Percentiles rank a stretch among this genome's conserved stretches.
Conservation (phyloP, 2,113 vertebrate species). For the Pseudolaguvia tuberculata region DNA sequence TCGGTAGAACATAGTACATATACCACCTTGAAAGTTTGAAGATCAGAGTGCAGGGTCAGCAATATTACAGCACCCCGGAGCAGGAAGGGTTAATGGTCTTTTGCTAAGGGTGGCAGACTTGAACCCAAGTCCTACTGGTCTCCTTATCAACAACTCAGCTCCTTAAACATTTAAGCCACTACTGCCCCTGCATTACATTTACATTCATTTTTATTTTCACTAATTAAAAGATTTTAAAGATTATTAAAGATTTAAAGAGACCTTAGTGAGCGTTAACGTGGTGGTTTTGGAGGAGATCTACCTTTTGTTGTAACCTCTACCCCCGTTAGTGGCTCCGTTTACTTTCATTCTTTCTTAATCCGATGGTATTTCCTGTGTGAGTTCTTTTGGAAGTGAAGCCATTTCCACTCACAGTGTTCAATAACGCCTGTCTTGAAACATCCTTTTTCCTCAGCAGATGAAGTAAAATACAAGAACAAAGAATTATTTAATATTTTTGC, state of each 20-base stretch:
- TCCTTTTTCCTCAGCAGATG: neutral
- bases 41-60: too few species aligned
- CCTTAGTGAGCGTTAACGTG: neutral
- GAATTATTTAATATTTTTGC: neutral
- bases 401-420: constrained; percentile 25
- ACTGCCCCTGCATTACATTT: too few species aligned
- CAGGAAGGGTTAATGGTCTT: too few species aligned
- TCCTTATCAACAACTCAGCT: too few species aligned
- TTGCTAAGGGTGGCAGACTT: too few species aligned
- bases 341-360: constrained; percentile 41
- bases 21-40: too few species aligned
- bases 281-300: constrained; percentile 21
- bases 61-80: too few species aligned
- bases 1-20: too few species aligned
- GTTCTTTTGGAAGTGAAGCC: constrained; percentile 40
- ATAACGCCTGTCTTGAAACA: constrained; percentile 7
- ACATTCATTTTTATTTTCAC: constrained; percentile 50
- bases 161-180: too few species aligned
- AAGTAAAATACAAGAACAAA: neutral
- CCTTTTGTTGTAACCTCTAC: constrained; percentile 7
- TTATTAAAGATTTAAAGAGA: too few species aligned
- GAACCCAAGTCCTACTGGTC: too few species aligned
- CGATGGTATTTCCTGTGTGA: constrained; percentile 52
- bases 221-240: too few species aligned
- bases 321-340: neutral